Evolutionary conservation across 2,113 vertebrate genomes (phyloP), one percentile per base, ranked within the genome.

Genomic region (Plotosus lineatus): DNA sequence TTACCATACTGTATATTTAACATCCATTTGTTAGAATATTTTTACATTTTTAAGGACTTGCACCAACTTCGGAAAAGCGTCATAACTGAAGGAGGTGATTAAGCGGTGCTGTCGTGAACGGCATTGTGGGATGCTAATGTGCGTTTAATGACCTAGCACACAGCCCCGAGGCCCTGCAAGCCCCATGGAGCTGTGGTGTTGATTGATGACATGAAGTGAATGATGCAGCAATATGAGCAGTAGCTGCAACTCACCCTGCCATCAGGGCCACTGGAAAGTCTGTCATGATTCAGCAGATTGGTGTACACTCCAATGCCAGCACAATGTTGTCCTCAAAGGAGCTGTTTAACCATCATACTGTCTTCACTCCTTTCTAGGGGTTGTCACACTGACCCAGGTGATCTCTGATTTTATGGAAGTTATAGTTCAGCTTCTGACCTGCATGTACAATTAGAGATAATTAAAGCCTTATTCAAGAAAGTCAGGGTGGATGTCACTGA

Each of bases 141-240:
- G 84, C 82, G 89, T 90, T 90, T 91, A 93, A 92, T 92, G 90
- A 82, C 79, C 82, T 78, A 82, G 75, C 84, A 76, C 85, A 82
- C 84, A 78, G 83, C 85, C 86, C 87, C 85, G 68, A 51, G 75
- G 31, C 61, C 55, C 58, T 83, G 77, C 60, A 73, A 71, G 78
- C 3, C 65, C 74, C 63, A 66, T 56, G 2, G 28, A 80, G 80
- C 78, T 33, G 48, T 17, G 48, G 65, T 31, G 56, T 83, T 89
- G 89, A 92, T 89, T 90, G 86, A 92, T 90, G 88, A 88, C 85
- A 53, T 14, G 85, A 85, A 68, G 82, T 76, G 81, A 83, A 71
- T 90, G 89, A 90, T 75, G 55, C 86, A 87, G 80, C 83, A 85
- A 84, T 77, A 38, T 82, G 8, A 40, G 42, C 53, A 72, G 78